Base-by-base conservation (phyloP, 1,140 invertebrate species). In the Leptopilina clavipes region DNA sequence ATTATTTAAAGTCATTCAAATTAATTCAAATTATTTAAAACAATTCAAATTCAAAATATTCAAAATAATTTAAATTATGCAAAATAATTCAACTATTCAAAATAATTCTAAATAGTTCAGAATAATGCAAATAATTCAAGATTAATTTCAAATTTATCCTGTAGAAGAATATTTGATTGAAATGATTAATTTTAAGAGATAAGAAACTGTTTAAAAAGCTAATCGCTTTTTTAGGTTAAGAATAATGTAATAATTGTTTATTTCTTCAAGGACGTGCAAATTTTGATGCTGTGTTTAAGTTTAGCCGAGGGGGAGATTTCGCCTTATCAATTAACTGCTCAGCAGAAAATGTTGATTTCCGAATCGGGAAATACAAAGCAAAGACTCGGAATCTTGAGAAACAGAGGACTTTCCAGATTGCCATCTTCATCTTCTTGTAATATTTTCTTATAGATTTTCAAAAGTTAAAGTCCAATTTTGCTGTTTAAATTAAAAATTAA, bases 271-370 rank as follows among this genome's bases (percentile, higher is more conserved):
- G 89, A 89, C 65, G 72, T 90, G 19, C 82, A 87, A 83, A 83
- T 88, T 22, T 70, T 90, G 44, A 85, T 90, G 83, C 65, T 89
- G 19, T 90, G 88, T 70, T 79, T 90, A 45, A 87, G 84, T 74
- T 77, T 90, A 45, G 89, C 88, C 19, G 89, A 90, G 52, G 85
- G 87, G 25, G 88, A 89, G 77, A 82, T 88, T 72, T 84, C 75
- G 17, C 89, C 89, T 14, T 84, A 84, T 74, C 75, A 89, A 37
- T 80, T 90, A 73, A 86, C 81, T 14, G 22, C 45, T 44, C 84
- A 89, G 72, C 86, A 89, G 74, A 83, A 81, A 82, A 72, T 72
- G 43, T 78, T 89, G 40, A 45, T 90, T 7, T 79, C 78, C 3
- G 84, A 86, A 22, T 19, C 17, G 22, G 76, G 78, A 14, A 81